phyloP scores from a whole-genome alignment of 2,888 invertebrate genomes.

The Megaustenia siamemsis region DNA sequence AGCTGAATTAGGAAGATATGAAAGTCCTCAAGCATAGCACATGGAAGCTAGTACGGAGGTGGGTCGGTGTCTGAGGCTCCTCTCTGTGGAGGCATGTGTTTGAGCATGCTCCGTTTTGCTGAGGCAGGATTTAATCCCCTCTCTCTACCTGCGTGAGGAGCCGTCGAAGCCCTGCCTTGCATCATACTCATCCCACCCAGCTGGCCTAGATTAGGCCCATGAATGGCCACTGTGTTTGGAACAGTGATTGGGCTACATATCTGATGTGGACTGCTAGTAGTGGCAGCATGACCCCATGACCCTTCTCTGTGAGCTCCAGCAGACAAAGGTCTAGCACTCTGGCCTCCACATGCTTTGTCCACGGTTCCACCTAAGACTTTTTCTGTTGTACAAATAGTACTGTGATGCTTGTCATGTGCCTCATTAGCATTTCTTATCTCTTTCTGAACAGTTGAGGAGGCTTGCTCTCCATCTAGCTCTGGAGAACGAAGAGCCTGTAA shows the following conservation, averaged over 20 bases:
- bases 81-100: constrained; percentile 73
- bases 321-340: constrained; percentile 43
- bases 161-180: constrained; percentile 51
- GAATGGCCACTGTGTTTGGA: constrained; percentile 52
- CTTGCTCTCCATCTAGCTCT: constrained; percentile 56
- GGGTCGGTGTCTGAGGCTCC: constrained; percentile 76
- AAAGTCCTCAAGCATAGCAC: constrained; percentile 30
- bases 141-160: constrained; percentile 47
- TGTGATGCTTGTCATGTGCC: constrained; percentile 36
- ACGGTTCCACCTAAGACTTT: constrained; percentile 39
- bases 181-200: constrained; percentile 40
- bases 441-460: constrained; percentile 42
- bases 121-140: constrained; percentile 70
- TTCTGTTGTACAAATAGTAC: constrained; percentile 33
- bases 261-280: constrained; percentile 45
- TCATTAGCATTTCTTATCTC: constrained; percentile 51
- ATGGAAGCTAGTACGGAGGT: constrained; percentile 69
- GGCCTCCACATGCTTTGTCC: constrained; percentile 44
- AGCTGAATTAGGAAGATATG: constrained; percentile 44
- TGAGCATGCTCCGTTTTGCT: constrained; percentile 76
- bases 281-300: constrained; percentile 35
- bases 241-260: constrained; percentile 53
- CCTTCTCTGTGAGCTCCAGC: constrained; percentile 44
- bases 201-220: constrained; percentile 48
- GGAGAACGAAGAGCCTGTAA: constrained; percentile 61